Evolutionary conservation across 2,797 vertebrate species (phyloP), one percentile per base, ranked within the genome.

Genomic region (Acanthurus lineatus): DNA sequence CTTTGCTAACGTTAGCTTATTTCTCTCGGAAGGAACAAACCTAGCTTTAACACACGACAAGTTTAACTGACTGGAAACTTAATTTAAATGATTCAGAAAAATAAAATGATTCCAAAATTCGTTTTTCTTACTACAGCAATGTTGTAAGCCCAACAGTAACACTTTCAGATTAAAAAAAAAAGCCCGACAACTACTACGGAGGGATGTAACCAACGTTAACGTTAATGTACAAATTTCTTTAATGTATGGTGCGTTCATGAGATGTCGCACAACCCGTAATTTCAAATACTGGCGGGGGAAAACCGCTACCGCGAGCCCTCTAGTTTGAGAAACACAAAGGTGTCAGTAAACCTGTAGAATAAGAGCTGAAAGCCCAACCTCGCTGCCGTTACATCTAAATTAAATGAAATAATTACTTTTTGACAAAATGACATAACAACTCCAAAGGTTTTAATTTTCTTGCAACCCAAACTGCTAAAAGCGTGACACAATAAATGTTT

Each of bases 281-380:
- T 35, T 35, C 6, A 35, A 35, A 35, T 6, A 35, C 32, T 35
- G 32, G 32, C 5, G 28, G 4, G 12, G 15, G 9, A 4, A 4
- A 67, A 9, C 7, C 2, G 3, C 15, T 32, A 52, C 9, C 12
- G 6, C 49, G 4, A 53, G 3, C 4, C 44, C n/a, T 14, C 6
- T 5, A 5, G n/a, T n/a, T 7, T 0, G 32, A 54, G 0, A 25
- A 32, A 3, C 1, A 48, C 2, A 2, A 15, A 5, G 10, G 1
- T 22, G 1, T n/a, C 6, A 48, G n/a, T n/a, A 15, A 5, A 53
- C 25, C 0, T 3, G 9, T 8, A 8, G 9, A 10, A 40, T 47
- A 52, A 53, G 1, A 38, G 3, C 32, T 12, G 14, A 9, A 35
- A 51, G 22, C 3, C 3, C 12, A 65, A 10, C 11, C 19, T 61